Base-by-base conservation (phyloP, 2,113 vertebrate genomes). In the Pandion haliaetus region DNA sequence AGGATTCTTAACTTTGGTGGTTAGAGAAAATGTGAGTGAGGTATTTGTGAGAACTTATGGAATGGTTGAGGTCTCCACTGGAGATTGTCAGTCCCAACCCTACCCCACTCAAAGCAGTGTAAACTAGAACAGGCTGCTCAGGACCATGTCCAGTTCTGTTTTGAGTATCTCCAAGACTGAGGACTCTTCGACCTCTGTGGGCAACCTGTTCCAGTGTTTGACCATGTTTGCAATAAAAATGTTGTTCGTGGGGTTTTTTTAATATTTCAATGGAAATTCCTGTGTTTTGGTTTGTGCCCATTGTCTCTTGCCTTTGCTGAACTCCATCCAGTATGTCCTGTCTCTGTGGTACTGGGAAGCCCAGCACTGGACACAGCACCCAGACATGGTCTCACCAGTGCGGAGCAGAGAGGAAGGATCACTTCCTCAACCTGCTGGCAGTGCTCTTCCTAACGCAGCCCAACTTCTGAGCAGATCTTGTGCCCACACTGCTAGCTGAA, bases 131-230 rank as follows among this genome's bases (percentile, higher is more conserved):
- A 49, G 63, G 54, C 8, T 77, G 71, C 74, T 62, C 52, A 67
- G 70, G 57, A 54, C 47, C 19, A 3, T 0, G 0, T 52, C 45
- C 65, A 21, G 6, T 23, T 34, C 66, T 31, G 23, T 15, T 82
- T 49, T 74, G 29, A 52, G 0, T n/a, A 47, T 52, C 67, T 76
- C 38, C 40, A 73, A 36, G 49, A 49, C 25, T 90, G 62, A 36
- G 72, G 32, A 20, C 42, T 45, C 45, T 79, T 4, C 62, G 40
- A 1, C 17, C 58, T 69, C 44, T 69, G 3, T 61, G 59, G 34
- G 10, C 28, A 58, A 36, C 21, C 28, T 40, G 36, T 44, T 36
- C 12, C 15, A 28, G 49, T 21, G 20, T 61, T 81, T 80, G 66
- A 52, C 52, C 40, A 36, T 4, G 0, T 45, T 70, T 5, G 4